These are phyloP conservation scores for Carcharodon carcharias DNA, from an alignment of 2,797 vertebrate species.

Conservation along the genomic window DNA sequence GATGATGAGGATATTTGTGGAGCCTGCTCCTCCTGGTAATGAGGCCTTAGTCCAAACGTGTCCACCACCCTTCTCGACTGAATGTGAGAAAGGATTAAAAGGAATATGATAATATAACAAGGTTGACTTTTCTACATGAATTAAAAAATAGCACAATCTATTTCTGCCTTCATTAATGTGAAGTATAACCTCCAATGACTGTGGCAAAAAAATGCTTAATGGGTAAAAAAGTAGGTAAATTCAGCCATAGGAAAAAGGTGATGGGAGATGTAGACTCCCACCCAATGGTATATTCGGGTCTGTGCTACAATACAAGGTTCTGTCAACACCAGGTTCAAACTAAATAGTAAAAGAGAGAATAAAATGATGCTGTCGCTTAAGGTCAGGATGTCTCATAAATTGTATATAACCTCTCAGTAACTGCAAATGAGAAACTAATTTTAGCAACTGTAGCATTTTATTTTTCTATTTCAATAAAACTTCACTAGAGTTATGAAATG, in stretches of 20 bases:
- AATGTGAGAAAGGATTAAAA: no score
- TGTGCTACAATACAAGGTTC: neutral
- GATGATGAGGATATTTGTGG: no score
- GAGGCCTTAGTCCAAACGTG: no score
- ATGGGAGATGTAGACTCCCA: neutral
- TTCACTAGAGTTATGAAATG: neutral
- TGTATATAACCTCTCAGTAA: neutral
- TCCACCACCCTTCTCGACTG: no score
- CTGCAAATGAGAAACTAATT: conserved; percentile 30
- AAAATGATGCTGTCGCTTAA: neutral
- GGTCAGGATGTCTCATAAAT: conserved; percentile 18
- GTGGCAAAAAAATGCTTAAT: neutral
- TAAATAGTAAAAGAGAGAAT: neutral
- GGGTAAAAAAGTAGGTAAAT: neutral
- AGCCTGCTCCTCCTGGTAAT: no score
- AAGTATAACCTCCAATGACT: neutral
- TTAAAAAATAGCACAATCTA: neutral
- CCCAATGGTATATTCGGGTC: neutral
- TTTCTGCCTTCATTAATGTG: neutral
- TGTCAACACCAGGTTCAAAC: conserved; percentile 2
- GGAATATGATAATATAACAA: neutral
- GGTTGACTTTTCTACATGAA: no score
- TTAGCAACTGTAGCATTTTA: conserved; percentile 26
- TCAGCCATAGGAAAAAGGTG: neutral
- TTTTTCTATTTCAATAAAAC: conserved; percentile 19